Evolutionary conservation across 2,888 invertebrate genomes (phyloP).

Genomic region (Clanis bilineata): DNA sequence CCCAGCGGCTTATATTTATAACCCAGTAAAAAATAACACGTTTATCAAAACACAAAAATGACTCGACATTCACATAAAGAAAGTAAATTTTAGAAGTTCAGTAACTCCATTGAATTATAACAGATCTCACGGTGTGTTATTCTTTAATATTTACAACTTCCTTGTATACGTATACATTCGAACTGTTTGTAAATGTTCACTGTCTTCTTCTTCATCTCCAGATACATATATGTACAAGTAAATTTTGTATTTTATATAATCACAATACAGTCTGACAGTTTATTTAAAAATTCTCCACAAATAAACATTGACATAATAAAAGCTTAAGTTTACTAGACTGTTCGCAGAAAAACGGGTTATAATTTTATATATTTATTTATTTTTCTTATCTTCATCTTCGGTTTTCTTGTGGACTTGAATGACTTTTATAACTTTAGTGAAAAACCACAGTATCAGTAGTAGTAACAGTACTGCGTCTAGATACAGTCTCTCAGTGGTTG

Average conservation of each 20-base stretch:
- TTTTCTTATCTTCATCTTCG: constrained; percentile 34
- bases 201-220: constrained; percentile 3
- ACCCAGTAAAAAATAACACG: too few species aligned
- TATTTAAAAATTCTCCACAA: background rate
- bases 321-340: too few species aligned
- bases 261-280: background rate
- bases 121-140: background rate
- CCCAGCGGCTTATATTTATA: too few species aligned
- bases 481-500: constrained; percentile 38
- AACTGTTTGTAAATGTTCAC: background rate
- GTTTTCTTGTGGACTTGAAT: constrained; percentile 42
- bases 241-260: constrained; percentile 7
- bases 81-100: background rate
- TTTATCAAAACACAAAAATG: background rate
- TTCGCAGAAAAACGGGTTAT: too few species aligned
- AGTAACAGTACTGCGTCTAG: constrained; percentile 41
- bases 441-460: constrained; percentile 48
- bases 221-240: background rate
- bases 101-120: background rate
- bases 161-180: background rate
- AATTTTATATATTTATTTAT: constrained; percentile 25
- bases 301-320: background rate
- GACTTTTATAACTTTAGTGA: constrained; percentile 48
- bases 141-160: background rate
- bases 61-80: background rate